These are phyloP conservation scores for Epizoanthus scotinus DNA, from an alignment of 92 coral and sea anemone genomes.

Conservation along the genomic window DNA sequence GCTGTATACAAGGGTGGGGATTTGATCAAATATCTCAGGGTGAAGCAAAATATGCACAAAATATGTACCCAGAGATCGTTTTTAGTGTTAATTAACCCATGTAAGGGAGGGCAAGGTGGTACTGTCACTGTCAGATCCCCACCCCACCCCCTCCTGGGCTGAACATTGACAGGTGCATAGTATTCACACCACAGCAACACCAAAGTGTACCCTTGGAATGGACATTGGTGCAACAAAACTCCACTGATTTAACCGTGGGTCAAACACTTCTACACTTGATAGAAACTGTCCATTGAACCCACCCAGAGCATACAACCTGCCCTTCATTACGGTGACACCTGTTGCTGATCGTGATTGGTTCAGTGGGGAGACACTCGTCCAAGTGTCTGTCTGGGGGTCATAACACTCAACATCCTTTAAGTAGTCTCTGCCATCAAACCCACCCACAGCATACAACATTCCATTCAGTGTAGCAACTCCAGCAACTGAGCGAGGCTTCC, in stretches of 20 bases:
- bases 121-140: no score
- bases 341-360: conserved; percentile 83
- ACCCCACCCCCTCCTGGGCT: no score
- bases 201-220: conserved; percentile 93
- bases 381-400: conserved; percentile 82
- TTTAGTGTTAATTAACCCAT: no score
- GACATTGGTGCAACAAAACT: conserved; percentile 74
- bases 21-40: no score
- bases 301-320: conserved; percentile 78
- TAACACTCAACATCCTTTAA: conserved; percentile 90
- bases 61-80: no score
- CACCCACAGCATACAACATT: conserved; percentile 82
- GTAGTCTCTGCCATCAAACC: conserved; percentile 91
- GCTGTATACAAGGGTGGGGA: no score
- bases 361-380: conserved; percentile 69
- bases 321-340: conserved; percentile 90
- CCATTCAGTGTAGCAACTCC: conserved; percentile 86
- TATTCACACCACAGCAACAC: conserved; percentile 80
- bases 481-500: conserved; percentile 88
- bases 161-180: no score
- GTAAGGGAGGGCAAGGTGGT: no score
- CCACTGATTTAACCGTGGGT: conserved; percentile 82
- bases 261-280: conserved; percentile 84
- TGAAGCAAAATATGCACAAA: no score
- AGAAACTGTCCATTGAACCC: conserved; percentile 98